phyloP scores from a whole-genome alignment of 1,140 invertebrate genomes.

The Laodelphax striatellus region DNA sequence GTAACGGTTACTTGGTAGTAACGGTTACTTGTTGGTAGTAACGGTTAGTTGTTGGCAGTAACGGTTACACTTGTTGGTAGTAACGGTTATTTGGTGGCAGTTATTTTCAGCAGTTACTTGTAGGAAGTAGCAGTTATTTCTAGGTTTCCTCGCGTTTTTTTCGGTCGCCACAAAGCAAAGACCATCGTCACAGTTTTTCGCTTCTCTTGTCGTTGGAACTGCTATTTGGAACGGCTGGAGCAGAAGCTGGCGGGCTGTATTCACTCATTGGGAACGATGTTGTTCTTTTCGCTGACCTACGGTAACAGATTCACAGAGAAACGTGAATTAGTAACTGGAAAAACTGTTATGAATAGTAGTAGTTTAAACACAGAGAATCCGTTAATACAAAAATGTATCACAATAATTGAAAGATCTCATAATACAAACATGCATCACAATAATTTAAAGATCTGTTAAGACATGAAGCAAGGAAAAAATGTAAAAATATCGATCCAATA shows the following conservation, averaged over 20 bases:
- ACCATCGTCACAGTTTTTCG: constrained; percentile 19
- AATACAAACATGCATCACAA: too few species aligned
- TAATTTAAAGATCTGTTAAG: too few species aligned
- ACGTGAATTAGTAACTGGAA: neutral
- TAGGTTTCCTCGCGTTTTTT: constrained; percentile 7
- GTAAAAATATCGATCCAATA: too few species aligned
- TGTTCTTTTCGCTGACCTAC: constrained; percentile 16
- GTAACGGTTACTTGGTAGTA: too few species aligned
- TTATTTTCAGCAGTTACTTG: too few species aligned
- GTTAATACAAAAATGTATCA: too few species aligned
- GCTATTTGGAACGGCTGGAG: neutral
- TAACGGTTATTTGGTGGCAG: too few species aligned
- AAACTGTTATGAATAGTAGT: neutral
- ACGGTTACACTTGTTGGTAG: too few species aligned
- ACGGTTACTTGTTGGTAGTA: too few species aligned
- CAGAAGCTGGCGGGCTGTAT: neutral
- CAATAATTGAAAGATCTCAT: neutral
- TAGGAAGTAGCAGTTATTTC: neutral
- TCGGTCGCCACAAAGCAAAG: constrained; percentile 12
- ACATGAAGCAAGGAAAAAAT: too few species aligned
- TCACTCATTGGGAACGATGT: constrained; percentile 14
- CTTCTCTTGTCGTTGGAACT: neutral
- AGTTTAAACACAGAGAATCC: too few species aligned
- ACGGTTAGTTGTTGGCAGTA: neutral
- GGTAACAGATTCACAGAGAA: neutral